phyloP scores from a whole-genome alignment of 1,140 invertebrate species.

The Drosophila aff. region DNA sequence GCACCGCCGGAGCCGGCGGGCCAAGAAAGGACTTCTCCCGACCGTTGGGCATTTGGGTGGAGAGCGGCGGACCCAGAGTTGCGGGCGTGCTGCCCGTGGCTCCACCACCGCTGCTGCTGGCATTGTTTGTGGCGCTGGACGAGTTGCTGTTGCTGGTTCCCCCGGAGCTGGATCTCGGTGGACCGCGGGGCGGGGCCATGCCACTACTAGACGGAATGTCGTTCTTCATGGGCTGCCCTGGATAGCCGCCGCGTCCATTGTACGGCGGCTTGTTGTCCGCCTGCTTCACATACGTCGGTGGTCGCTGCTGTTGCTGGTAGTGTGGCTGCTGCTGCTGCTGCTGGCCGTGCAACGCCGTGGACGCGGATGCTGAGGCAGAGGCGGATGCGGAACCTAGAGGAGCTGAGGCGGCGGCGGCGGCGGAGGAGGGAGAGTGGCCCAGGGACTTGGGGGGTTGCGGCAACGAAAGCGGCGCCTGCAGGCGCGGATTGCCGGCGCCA shows the following conservation, averaged over 20 bases:
- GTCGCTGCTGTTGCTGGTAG: conserved; percentile 71
- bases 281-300: conserved; percentile 87
- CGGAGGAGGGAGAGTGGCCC: conserved; percentile 33
- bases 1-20: conserved; percentile 64
- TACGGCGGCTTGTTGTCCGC: conserved; percentile 88
- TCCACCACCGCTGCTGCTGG: conserved; percentile 33
- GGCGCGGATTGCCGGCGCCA: conserved; percentile 50
- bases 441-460: conserved; percentile 31
- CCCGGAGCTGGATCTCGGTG: conserved; percentile 58
- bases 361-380: conserved; percentile 55
- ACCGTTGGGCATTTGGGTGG: conserved; percentile 78
- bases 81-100: conserved; percentile 28
- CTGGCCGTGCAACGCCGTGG: conserved; percentile 58
- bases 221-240: conserved; percentile 88
- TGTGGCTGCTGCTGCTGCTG: conserved; percentile 75
- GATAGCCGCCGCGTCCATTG: conserved; percentile 87
- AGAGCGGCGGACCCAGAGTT: conserved; percentile 67
- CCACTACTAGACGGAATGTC: conserved; percentile 86
- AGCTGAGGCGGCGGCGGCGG: conserved; percentile 17
- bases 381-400: conserved; percentile 35
- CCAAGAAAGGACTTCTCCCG: conserved; percentile 71
- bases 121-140: conserved; percentile 72
- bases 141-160: conserved; percentile 48
- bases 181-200: conserved; percentile 82
- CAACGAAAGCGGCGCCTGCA: conserved; percentile 47